A percentile compares a stretch with the other conserved stretches of the same genome.
Conservation (phyloP, 1,140 invertebrate species). For the Drosophila melanogaster region DNA sequence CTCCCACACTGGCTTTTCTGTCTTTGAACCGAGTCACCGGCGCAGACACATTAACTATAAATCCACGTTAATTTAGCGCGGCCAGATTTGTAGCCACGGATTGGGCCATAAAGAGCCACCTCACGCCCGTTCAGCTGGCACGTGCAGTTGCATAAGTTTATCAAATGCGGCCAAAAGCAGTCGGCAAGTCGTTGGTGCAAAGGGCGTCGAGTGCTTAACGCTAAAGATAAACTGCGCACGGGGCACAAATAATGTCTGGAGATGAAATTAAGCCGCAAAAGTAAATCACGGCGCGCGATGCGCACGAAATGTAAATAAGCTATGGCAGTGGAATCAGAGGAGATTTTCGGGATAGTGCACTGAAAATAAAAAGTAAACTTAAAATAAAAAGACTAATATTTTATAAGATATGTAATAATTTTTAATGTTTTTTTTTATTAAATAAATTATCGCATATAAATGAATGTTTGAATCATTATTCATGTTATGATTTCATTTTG, state of each 20-base stretch:
- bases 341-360: background rate
- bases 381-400: background rate
- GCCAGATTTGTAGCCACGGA: slow-evolving; percentile 23
- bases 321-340: background rate
- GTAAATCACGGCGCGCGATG: slow-evolving; percentile 77
- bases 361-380: background rate
- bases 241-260: slow-evolving; percentile 79
- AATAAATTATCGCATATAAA: too few species aligned
- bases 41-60: slow-evolving; percentile 80
- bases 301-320: slow-evolving; percentile 82
- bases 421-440: too few species aligned
- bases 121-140: slow-evolving; percentile 64
- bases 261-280: slow-evolving; percentile 83
- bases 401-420: background rate
- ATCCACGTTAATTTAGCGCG: slow-evolving; percentile 78
- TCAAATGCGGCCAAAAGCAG: slow-evolving; percentile 40
- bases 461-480: too few species aligned
- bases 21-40: slow-evolving; percentile 21
- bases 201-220: slow-evolving; percentile 70
- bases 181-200: slow-evolving; percentile 24
- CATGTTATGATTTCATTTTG: too few species aligned
- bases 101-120: slow-evolving; percentile 67
- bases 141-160: slow-evolving; percentile 82
- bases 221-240: slow-evolving; percentile 76
- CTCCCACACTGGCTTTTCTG: slow-evolving; percentile 5